Base-by-base conservation (phyloP, 2,113 vertebrate genomes). In the Oncorhynchus kisutch region DNA sequence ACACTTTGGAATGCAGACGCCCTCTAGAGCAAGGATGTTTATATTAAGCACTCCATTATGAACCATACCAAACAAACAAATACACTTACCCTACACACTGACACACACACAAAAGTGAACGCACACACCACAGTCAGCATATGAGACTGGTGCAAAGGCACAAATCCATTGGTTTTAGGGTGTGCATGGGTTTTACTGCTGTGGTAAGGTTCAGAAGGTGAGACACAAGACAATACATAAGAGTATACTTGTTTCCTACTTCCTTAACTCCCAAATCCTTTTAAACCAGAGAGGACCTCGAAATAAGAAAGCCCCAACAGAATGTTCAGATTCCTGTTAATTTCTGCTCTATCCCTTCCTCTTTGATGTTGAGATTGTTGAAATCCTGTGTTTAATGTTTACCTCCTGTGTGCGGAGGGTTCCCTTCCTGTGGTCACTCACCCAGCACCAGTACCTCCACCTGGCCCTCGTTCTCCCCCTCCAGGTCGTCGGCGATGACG, bases 361-460 rank as follows among this genome's bases (percentile, higher is more conserved):
- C 2, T 13, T 57, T 54, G 9, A 34, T 34, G 18, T 12, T 25
- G 24, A 66, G 64, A 12, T n/a, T 25, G 5, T 54, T 54, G 51
- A 54, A 14, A 18, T 54, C 14, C 51, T 54, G 12, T 54, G 51
- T 54, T 54, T 13, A 54, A 66, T 27, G 24, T 27, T 66, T 66
- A n/a, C 31, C 34, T 73, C 72, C 54, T 65, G 14, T n/a, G 20
- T 16, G 59, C 2, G 34, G 1, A 20, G 67, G 67, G 29, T 16
- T 69, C 31, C 11, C 13, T 69, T 48, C 18, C 67, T 67, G 27
- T 14, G 66, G 49, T 79, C 9, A 49, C 95, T 91, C 89, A 99
- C 98, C 97, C 49, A 98, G 86, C 82, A 99, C 98, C 80, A 99
- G 94, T 59, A 99, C 83, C 82, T 99, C 97, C 86, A 97, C 91